A percentile compares a stretch with the other conserved stretches of the same genome.
Evolutionary conservation across 1,140 invertebrate genomes (phyloP).

Genomic region (Ostrea edulis): DNA sequence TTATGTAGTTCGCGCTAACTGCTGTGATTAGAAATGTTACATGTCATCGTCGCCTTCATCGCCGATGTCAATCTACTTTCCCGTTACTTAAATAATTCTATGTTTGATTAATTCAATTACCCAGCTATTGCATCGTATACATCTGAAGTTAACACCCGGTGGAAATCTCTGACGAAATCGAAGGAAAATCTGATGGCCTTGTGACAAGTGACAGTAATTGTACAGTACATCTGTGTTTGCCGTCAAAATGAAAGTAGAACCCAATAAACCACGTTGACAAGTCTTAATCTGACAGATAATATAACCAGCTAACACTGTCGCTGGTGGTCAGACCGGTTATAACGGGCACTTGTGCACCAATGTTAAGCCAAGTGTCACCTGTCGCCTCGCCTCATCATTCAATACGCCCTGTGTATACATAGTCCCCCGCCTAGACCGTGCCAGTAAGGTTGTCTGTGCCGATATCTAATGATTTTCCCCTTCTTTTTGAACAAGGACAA

Average conservation of each 20-base stretch:
- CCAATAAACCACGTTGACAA: constrained; percentile 11
- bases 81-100: too few relatives aligned
- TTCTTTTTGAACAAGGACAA: constrained; percentile 15
- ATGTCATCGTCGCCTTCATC: too few relatives aligned
- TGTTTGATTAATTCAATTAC: too few relatives aligned
- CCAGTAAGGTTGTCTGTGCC: not conserved
- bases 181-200: not conserved
- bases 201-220: constrained; percentile 30
- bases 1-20: too few relatives aligned
- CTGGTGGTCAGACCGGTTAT: constrained; percentile 23
- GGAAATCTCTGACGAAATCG: not conserved
- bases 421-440: constrained; percentile 18
- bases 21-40: too few relatives aligned
- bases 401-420: constrained; percentile 5
- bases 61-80: too few relatives aligned
- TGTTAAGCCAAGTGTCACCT: constrained; percentile 7
- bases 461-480: constrained; percentile 28
- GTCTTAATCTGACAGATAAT: constrained; percentile 37
- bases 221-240: not conserved
- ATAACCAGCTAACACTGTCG: not conserved
- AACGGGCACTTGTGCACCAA: constrained; percentile 27
- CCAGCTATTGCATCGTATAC: not conserved
- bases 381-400: not conserved
- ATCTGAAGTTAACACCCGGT: not conserved
- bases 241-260: constrained; percentile 28